Conservation (phyloP, 2,113 vertebrate genomes). For the Notechis scutatus region DNA sequence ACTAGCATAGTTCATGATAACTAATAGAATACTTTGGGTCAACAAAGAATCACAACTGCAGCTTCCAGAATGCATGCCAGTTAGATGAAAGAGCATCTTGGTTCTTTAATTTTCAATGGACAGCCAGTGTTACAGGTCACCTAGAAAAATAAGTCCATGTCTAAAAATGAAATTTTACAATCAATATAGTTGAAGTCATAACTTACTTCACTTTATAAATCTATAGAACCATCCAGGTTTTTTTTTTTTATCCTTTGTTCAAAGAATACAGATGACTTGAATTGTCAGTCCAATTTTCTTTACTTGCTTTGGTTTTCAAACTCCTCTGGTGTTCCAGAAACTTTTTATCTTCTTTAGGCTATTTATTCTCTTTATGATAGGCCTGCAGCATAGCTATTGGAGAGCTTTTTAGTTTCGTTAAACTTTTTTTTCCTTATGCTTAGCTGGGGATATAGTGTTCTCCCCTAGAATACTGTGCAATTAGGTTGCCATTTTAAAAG, state of each 20-base stretch:
- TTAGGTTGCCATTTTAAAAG: slow-evolving; percentile 64
- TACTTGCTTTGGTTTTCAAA: slow-evolving; percentile 27
- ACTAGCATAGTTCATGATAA: neutral
- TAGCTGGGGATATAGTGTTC: slow-evolving; percentile 30
- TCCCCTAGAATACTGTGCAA: slow-evolving; percentile 59
- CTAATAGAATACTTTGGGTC: neutral
- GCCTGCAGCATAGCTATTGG: slow-evolving; percentile 15
- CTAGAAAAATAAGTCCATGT: slow-evolving; percentile 28
- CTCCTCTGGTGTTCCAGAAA: slow-evolving; percentile 33
- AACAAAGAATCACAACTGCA: neutral
- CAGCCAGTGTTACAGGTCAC: slow-evolving; percentile 31
- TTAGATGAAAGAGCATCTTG: slow-evolving; percentile 25
- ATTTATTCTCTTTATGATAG: slow-evolving; percentile 39
- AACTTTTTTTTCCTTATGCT: slow-evolving; percentile 61
- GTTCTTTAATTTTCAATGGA: slow-evolving; percentile 23
- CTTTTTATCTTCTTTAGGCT: slow-evolving; percentile 34
- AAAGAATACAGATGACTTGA: slow-evolving; percentile 38
- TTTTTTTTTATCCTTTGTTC: slow-evolving; percentile 30
- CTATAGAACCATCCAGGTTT: slow-evolving; percentile 21
- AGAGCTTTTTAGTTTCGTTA: slow-evolving; percentile 49
- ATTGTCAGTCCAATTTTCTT: slow-evolving; percentile 40
- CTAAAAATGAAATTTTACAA: slow-evolving; percentile 45
- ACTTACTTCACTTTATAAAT: slow-evolving; percentile 24
- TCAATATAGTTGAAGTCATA: slow-evolving; percentile 41
- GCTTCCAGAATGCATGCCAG: neutral